phyloP scores from a whole-genome alignment of 1,140 invertebrate species.

The Sarcophaga peregrina region DNA sequence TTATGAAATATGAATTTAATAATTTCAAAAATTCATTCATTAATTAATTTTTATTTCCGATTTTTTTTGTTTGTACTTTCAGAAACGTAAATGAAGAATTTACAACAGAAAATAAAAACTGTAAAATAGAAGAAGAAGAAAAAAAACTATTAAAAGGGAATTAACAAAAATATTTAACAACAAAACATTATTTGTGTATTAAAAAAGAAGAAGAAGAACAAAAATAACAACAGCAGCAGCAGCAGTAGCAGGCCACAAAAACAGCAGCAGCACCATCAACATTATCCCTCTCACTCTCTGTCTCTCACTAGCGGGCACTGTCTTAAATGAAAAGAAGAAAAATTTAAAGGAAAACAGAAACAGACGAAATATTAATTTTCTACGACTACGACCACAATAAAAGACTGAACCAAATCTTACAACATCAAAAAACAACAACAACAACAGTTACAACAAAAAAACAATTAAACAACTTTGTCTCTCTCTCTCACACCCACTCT shows the following conservation, averaged over 20 bases:
- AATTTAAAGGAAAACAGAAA: background rate
- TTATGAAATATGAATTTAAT: no score
- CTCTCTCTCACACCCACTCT: background rate
- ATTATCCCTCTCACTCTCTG: background rate
- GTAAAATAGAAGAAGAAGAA: background rate
- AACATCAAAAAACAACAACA: background rate
- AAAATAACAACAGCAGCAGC: background rate
- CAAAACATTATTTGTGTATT: no score
- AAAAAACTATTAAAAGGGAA: background rate
- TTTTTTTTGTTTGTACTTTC: background rate
- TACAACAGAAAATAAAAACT: background rate
- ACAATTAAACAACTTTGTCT: background rate
- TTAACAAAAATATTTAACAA: constrained; percentile 1
- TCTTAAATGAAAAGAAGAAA: no score
- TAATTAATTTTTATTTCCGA: background rate
- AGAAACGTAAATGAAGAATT: constrained; percentile 9
- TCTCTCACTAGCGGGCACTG: no score
- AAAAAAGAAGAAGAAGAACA: background rate
- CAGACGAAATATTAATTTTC: constrained; percentile 6
- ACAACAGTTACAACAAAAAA: background rate
- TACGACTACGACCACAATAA: constrained; percentile 16
- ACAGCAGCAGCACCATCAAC: background rate
- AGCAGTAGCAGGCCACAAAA: background rate
- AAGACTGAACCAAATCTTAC: constrained; percentile 26
- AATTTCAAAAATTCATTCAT: no score